Evolutionary conservation across 2,797 vertebrate species (phyloP), one percentile per base, ranked within the genome.

Genomic region (Sarcoramphus papa): DNA sequence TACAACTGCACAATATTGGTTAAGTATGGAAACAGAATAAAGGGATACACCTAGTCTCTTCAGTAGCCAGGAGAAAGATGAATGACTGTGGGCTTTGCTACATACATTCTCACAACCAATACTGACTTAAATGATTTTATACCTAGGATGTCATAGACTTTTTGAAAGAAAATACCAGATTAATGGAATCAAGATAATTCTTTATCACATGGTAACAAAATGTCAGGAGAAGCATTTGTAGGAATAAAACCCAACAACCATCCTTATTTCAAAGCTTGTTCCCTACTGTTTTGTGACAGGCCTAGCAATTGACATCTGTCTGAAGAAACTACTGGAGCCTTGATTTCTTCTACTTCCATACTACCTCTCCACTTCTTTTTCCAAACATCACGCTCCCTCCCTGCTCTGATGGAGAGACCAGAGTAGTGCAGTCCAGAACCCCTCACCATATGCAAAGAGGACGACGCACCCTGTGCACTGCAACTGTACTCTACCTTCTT

Each of bases 401-500:
- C 48, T 54, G 24, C 40, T 83, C 40, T 1, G 4, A 47, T 3
- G 16, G 45, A 75, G 37, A 70, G 23, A 35, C 4, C 18, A 65
- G 7, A 41, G 22, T 6, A 47, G 51, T 4, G 27, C 31, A 67
- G 43, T 31, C 23, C 27, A 23, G 45, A 87, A 54, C 5, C 8
- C 45, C 35, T n/a, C 54, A 65, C 8, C 7, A 56, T 6, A 40
- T 13, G 22, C 57, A 75, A 31, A 51, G 35, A 65, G 45, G 27
- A 60, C 0, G 1, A 64, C 0, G 0, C 33, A 69, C 16, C 27
- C 31, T 40, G 31, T 0, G 2, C 25, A 31, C 24, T 2, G 1
- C 43, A 74, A 41, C 16, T 18, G 25, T 53, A 48, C 14, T 68
- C 77, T 22, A 37, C 25, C 20, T 41, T 45, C 50, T 89, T 72